A percentile compares a stretch with the other conserved stretches of the same genome.
These are phyloP conservation scores for Drosophila obscura DNA, from an alignment of 1,140 invertebrate genomes.

Conservation along the genomic window DNA sequence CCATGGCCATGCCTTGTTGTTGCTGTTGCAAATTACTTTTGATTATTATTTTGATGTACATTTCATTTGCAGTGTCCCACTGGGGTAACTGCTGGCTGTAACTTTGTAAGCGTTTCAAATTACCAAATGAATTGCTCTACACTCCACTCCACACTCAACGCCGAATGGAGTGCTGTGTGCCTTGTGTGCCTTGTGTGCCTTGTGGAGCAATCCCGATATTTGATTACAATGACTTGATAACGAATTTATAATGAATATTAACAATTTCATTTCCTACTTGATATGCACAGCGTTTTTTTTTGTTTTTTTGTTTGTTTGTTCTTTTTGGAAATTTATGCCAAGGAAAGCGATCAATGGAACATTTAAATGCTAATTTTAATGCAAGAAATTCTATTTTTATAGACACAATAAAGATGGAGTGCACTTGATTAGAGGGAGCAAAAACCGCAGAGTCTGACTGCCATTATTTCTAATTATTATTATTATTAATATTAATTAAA, in stretches of 20 bases:
- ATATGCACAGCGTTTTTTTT: too few relatives aligned
- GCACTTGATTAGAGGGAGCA: too few relatives aligned
- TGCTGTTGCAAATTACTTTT: constrained; percentile 74
- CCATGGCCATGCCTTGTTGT: background rate
- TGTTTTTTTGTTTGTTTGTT: too few relatives aligned
- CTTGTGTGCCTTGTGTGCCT: too few relatives aligned
- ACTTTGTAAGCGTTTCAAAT: constrained; percentile 74
- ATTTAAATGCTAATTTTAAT: background rate
- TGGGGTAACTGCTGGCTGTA: constrained; percentile 21
- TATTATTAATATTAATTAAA: too few relatives aligned
- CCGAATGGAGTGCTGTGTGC: too few relatives aligned
- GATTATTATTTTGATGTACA: constrained; percentile 79
- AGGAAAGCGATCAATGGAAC: background rate
- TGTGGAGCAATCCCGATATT: constrained; percentile 37
- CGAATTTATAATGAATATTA: constrained; percentile 5
- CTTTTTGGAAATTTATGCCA: too few relatives aligned
- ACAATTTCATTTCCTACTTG: constrained; percentile 7
- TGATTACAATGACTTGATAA: constrained; percentile 57
- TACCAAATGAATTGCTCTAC: constrained; percentile 62
- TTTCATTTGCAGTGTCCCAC: constrained; percentile 61
- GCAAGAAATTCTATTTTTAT: background rate
- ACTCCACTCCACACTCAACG: constrained; percentile 25
- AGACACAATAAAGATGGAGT: too few relatives aligned
- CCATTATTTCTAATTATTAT: too few relatives aligned
- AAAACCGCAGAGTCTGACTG: too few relatives aligned